A percentile compares a stretch with the other conserved stretches of the same genome.
These are phyloP conservation scores for Diaphora mendica DNA, from an alignment of 2,888 invertebrate genomes.

Conservation along the genomic window DNA sequence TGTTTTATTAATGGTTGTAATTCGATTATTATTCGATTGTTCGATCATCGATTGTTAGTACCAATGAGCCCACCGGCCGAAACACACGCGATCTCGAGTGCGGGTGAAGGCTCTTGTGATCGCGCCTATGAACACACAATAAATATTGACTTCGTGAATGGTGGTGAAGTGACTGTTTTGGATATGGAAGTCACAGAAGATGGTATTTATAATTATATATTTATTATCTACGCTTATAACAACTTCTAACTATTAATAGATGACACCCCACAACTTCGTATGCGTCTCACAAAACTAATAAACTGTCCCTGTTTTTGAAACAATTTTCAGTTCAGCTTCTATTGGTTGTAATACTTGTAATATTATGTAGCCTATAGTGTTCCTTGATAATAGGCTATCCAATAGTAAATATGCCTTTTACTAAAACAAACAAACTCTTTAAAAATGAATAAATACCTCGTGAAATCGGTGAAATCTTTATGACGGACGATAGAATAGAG, in stretches of 20 bases:
- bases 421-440: too few species aligned
- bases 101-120: slow-evolving; percentile 13
- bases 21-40: slow-evolving; percentile 2
- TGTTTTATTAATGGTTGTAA: not conserved
- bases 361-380: too few species aligned
- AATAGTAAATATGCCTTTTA: too few species aligned
- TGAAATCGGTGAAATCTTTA: too few species aligned
- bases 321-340: too few species aligned
- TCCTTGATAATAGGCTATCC: too few species aligned
- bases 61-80: slow-evolving; percentile 29
- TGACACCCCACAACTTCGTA: too few species aligned
- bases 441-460: too few species aligned
- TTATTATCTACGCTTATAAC: slow-evolving; percentile 1
- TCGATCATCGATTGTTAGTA: slow-evolving; percentile 20
- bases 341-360: too few species aligned
- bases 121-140: slow-evolving; percentile 14
- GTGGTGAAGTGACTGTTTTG: slow-evolving; percentile 15
- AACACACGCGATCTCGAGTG: slow-evolving; percentile 22
- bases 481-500: too few species aligned
- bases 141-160: slow-evolving; percentile 22
- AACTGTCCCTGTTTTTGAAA: too few species aligned
- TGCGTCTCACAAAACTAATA: slow-evolving; percentile 14
- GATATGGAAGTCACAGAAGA: slow-evolving; percentile 17
- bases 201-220: slow-evolving; percentile 15
- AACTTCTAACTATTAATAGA: not conserved